Percentiles rank a stretch among this genome's conserved stretches.
Conservation (phyloP, 2,113 vertebrate species). For the Nyctibius bracteatus region DNA sequence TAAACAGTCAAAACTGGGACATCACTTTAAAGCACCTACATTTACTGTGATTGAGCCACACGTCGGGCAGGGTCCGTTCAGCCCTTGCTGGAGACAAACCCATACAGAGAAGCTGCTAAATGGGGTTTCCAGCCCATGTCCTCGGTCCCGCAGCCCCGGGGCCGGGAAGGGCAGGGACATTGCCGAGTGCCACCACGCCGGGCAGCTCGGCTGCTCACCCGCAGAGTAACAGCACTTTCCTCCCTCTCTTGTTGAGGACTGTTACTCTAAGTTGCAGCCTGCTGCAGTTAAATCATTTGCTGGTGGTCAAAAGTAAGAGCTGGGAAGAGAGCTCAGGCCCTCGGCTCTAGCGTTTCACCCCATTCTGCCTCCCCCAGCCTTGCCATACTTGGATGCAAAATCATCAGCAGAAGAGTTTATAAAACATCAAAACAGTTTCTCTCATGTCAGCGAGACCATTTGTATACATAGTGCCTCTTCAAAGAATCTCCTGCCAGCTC, state of each 20-base stretch:
- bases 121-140: fast-evolving
- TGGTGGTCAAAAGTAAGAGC: background rate
- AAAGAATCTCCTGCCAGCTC: background rate
- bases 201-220: background rate
- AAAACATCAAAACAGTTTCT: background rate
- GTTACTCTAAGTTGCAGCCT: background rate
- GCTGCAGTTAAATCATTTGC: background rate
- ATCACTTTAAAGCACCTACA: fast-evolving
- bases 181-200: background rate
- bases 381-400: background rate
- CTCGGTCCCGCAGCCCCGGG: fast-evolving
- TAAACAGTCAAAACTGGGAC: background rate
- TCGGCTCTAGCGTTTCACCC: background rate
- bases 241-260: background rate
- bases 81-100: background rate
- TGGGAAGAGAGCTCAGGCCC: background rate
- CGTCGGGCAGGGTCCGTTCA: background rate
- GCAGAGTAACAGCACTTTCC: background rate
- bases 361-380: background rate
- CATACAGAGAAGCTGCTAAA: background rate
- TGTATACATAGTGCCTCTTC: background rate
- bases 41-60: background rate
- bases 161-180: background rate
- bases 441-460: background rate
- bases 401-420: background rate